These are phyloP conservation scores for Bujurquina vittata DNA, from an alignment of 2,113 vertebrate species.

Conservation along the genomic window DNA sequence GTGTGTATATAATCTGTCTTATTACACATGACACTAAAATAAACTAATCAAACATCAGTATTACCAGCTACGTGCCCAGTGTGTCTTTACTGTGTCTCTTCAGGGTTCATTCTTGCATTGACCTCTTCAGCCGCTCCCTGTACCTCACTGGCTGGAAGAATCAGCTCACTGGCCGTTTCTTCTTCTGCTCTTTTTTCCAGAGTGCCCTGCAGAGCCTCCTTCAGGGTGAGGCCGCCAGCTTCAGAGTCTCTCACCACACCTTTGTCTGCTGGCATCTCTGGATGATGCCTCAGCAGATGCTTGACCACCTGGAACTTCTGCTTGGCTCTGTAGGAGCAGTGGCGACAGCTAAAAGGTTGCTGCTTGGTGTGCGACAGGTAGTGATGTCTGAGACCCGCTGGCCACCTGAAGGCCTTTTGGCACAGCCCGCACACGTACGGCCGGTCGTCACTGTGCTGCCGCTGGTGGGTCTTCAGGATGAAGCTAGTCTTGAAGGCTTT, in stretches of 20 bases:
- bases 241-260: slow-evolving; percentile 88
- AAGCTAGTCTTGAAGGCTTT: slow-evolving; percentile 97
- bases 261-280: slow-evolving; percentile 80
- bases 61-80: background rate
- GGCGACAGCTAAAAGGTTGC: slow-evolving; percentile 91
- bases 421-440: slow-evolving; percentile 89
- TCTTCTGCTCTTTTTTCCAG: slow-evolving; percentile 23
- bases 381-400: slow-evolving; percentile 92
- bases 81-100: background rate
- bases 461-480: slow-evolving; percentile 93
- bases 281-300: slow-evolving; percentile 80
- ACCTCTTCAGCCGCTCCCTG: background rate
- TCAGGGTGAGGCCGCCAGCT: slow-evolving; percentile 77
- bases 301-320: slow-evolving; percentile 93
- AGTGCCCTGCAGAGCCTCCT: slow-evolving; percentile 80
- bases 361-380: slow-evolving; percentile 93
- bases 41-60: background rate
- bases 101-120: background rate
- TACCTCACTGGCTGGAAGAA: background rate
- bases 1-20: background rate
- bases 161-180: background rate
- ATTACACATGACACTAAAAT: background rate
- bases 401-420: slow-evolving; percentile 91
- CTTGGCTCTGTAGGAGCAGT: slow-evolving; percentile 93
- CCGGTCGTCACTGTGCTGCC: slow-evolving; percentile 91